Base-by-base conservation (phyloP, 2,113 vertebrate genomes). In the Calyptomena viridis region DNA sequence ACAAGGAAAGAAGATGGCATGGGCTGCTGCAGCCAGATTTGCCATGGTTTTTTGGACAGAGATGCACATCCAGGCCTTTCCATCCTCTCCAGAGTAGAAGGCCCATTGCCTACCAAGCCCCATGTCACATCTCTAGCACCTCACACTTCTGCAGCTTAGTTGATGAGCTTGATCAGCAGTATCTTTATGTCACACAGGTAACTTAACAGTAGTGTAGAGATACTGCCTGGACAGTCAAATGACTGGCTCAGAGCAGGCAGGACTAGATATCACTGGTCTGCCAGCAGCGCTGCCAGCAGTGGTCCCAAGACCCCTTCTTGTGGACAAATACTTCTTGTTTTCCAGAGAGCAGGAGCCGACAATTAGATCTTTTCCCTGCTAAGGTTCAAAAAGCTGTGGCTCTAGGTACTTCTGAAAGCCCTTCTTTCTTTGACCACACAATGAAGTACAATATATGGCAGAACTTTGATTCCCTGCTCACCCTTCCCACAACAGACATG, bases 351-450 rank as follows among this genome's bases (percentile, higher is more conserved):
- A 68, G 62, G 23, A 79, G 49, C 39, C 9, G 4, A 62, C 14
- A 63, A n/a, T 11, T 33, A 39, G 31, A 44, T 69, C 1, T 12
- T 60, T 55, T 22, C 1, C 6, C 14, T 9, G 0, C 24, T 49
- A 67, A 8, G 7, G 17, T 28, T 89, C 56, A 87, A 68, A 71
- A 37, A 82, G 9, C 27, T 79, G 19, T 22, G 6, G 19, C 49
- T 92, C 25, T 44, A n/a, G 11, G 19, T 22, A 17, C 7, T 89
- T 75, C 56, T 50, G 21, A 87, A 93, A 4, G 14, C 3, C 52
- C 18, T 75, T 71, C 68, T 55, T 87, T 66, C 81, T 89, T 78
- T 68, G 35, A 42, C 25, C 46, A 37, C 44, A 46, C 21, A n/a
- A 25, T 0, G 1, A 75, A 69, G 20, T 9, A 73, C 6, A 42